Conservation (phyloP, 2,113 vertebrate genomes). For the Misgurnus mizolepis region DNA sequence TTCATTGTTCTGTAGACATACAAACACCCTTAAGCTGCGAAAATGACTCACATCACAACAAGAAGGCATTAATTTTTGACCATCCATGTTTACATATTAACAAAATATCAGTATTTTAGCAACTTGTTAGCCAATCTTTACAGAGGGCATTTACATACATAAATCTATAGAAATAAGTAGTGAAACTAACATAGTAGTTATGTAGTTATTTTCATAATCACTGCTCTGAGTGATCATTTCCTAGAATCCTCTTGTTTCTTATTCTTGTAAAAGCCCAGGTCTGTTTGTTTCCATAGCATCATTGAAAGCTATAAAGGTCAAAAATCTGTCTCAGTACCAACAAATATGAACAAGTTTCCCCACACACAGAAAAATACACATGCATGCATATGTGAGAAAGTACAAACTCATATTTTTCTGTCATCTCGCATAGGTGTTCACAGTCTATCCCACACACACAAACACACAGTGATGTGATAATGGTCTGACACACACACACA, state of each 20-base stretch:
- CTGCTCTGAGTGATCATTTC: neutral
- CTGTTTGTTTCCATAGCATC: neutral
- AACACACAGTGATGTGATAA: constrained; percentile 16
- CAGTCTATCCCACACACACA: constrained; percentile 4
- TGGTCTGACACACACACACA: constrained; percentile 30
- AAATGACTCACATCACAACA: too few relatives aligned
- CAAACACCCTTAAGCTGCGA: too few relatives aligned
- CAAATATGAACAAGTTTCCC: neutral
- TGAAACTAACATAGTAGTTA: neutral
- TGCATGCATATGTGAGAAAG: neutral
- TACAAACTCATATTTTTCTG: neutral
- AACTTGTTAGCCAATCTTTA: neutral
- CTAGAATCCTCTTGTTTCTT: neutral
- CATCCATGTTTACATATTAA: too few relatives aligned
- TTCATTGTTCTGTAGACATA: too few relatives aligned
- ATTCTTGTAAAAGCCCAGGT: neutral
- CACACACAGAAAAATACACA: constrained; percentile 28
- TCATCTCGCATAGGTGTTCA: neutral
- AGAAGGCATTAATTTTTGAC: too few relatives aligned
- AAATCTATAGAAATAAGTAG: neutral
- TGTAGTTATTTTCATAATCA: neutral
- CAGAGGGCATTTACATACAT: neutral
- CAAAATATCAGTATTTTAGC: too few relatives aligned
- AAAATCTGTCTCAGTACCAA: neutral
- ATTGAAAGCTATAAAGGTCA: neutral